A percentile compares a stretch with the other conserved stretches of the same genome.
Conservation (phyloP, 2,113 vertebrate genomes). For the Talpa occidentalis region DNA sequence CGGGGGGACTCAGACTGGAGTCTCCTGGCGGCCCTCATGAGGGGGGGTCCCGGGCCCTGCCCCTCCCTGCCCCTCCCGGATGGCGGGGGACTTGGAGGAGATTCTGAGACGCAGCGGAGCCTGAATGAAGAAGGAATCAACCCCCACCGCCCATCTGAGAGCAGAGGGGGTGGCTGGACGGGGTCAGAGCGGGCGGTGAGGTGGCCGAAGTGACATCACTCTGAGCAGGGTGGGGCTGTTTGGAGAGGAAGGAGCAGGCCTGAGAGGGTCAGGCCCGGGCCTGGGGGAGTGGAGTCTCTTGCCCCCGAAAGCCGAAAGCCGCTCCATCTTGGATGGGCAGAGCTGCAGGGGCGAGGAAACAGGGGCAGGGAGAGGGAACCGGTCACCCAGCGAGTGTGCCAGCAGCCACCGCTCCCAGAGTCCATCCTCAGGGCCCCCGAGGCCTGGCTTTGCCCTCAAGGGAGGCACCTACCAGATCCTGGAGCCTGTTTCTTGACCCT, state of each 20-base stretch:
- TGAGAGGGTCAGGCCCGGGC: constrained; percentile 48
- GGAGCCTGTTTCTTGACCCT: constrained; percentile 6
- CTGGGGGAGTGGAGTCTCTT: neutral
- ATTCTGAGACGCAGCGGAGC: neutral
- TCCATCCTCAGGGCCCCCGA: neutral
- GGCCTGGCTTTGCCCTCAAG: neutral
- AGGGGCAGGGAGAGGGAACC: neutral
- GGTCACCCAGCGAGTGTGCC: neutral
- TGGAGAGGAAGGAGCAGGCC: constrained; percentile 51
- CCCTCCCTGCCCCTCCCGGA: neutral
- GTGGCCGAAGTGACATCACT: constrained; percentile 80
- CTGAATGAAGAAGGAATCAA: neutral
- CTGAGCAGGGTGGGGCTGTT: constrained; percentile 28
- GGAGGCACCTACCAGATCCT: neutral
- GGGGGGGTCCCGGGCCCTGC: neutral
- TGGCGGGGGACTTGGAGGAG: neutral
- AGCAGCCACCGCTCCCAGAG: neutral
- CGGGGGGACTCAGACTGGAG: neutral
- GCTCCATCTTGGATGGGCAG: neutral
- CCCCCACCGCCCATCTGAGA: neutral
- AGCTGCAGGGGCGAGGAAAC: neutral
- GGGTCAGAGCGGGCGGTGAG: constrained; percentile 71
- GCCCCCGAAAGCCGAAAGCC: neutral
- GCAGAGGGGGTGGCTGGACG: neutral
- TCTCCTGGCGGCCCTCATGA: neutral